Evolutionary conservation across 2,888 invertebrate genomes (phyloP).

Genomic region (Arge pagana): DNA sequence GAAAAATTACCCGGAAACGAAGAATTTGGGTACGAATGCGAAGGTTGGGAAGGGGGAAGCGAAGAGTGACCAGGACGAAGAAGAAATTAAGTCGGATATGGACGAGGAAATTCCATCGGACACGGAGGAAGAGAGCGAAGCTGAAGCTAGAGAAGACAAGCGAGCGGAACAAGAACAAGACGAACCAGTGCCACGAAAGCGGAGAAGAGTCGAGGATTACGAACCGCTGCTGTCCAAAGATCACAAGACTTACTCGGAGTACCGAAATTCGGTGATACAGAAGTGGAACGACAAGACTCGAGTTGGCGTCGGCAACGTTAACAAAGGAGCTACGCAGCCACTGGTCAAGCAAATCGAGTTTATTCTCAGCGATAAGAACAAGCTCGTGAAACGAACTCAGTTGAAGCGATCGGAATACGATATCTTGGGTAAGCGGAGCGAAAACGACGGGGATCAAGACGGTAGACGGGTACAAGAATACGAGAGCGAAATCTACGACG

Average conservation of each 20-base stretch:
- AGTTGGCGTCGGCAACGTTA: slow-evolving; percentile 67
- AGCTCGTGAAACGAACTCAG: slow-evolving; percentile 79
- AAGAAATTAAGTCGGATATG: slow-evolving; percentile 47
- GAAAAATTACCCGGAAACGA: slow-evolving; percentile 73
- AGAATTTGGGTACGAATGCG: slow-evolving; percentile 55
- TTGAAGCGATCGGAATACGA: slow-evolving; percentile 75
- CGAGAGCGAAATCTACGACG: slow-evolving; percentile 89
- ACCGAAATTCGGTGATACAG: slow-evolving; percentile 80
- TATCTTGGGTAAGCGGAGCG: slow-evolving; percentile 66
- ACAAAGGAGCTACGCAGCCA: slow-evolving; percentile 66
- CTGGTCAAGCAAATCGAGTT: slow-evolving; percentile 83
- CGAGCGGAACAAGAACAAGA: slow-evolving; percentile 28
- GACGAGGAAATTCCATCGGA: slow-evolving; percentile 70
- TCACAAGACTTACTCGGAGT: slow-evolving; percentile 67
- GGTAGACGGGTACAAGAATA: slow-evolving; percentile 63
- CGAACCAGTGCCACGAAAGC: slow-evolving; percentile 54
- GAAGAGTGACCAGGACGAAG: slow-evolving; percentile 57
- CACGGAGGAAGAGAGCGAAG: slow-evolving; percentile 59
- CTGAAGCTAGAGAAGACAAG: slow-evolving; percentile 38
- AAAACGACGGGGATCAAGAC: slow-evolving; percentile 37
- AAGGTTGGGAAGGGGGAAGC: slow-evolving; percentile 40
- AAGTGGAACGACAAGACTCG: slow-evolving; percentile 96
- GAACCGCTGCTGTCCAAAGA: slow-evolving; percentile 63
- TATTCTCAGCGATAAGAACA: slow-evolving; percentile 75
- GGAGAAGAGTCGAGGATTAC: slow-evolving; percentile 65